A percentile compares a stretch with the other conserved stretches of the same genome.
phyloP scores from a whole-genome alignment of 1,140 invertebrate species.

The Macrosteles quadrilineatus region DNA sequence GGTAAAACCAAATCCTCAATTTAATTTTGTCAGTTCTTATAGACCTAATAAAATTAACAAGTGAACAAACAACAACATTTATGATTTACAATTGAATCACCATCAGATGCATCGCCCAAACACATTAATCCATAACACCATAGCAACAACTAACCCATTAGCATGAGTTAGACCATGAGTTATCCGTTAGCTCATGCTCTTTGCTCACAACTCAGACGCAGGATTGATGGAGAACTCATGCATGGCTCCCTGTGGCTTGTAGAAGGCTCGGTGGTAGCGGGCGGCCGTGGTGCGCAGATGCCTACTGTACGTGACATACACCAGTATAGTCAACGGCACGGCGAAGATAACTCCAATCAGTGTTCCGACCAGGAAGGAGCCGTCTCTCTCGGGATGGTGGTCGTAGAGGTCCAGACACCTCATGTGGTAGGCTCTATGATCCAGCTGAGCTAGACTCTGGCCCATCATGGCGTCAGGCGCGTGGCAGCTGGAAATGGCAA shows the following conservation, averaged over 20 bases:
- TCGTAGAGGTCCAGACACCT: slow-evolving; percentile 62
- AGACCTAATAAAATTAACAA: no score
- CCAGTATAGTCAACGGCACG: slow-evolving; percentile 54
- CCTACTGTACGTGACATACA: slow-evolving; percentile 37
- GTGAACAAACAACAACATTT: no score
- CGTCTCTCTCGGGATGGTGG: slow-evolving; percentile 62
- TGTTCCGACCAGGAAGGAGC: slow-evolving; percentile 63
- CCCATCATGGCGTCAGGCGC: slow-evolving; percentile 61
- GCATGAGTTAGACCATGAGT: no score
- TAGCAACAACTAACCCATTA: no score
- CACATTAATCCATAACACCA: no score
- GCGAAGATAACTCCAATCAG: slow-evolving; percentile 66
- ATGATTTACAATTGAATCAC: no score
- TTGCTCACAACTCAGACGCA: no score
- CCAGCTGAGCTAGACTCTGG: slow-evolving; percentile 57
- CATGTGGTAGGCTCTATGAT: slow-evolving; percentile 57
- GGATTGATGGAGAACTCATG: slow-evolving; percentile 18
- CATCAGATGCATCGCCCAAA: no score
- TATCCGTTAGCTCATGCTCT: no score
- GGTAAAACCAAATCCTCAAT: no score
- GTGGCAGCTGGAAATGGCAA: slow-evolving; percentile 53
- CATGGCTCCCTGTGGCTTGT: slow-evolving; percentile 56
- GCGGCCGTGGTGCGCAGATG: slow-evolving; percentile 57
- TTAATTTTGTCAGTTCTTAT: no score
- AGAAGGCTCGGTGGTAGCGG: slow-evolving; percentile 66